Base-by-base conservation (phyloP, 2,797 vertebrate species). In the Scomberomorus guttatus region DNA sequence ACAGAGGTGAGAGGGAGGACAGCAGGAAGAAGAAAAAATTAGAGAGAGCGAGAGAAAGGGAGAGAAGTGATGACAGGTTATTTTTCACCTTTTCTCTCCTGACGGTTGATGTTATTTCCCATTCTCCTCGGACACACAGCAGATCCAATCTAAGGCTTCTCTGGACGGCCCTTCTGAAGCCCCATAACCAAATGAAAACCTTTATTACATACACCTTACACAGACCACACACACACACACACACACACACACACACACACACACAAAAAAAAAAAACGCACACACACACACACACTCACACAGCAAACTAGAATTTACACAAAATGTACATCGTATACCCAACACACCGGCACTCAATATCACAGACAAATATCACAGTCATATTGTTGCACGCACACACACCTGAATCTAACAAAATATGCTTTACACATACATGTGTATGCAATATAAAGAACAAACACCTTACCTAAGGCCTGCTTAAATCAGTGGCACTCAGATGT, bases 1-100 rank as follows among this genome's bases (percentile, higher is more conserved):
- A 58, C 63, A 85, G 72, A 88, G 86, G 80, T 87, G 82, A 89
- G 62, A 74, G 70, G 71, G 77, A 91, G 82, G 79, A 83, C 63
- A 75, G 65, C 42, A 12, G 37, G 37, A 37, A 27, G 24, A 80
- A 74, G 56, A 29, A 34, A 46, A 62, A 37, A 69, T 63, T 66
- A 72, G 66, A 73, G 74, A 74, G 48, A 84, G 80, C 54, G 20
- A 42, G 59, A 69, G 65, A 71, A 17, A 20, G 63, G 42, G 60
- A 70, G 71, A 80, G 85, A 95, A 93, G 93, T 95, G 95, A 95
- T 95, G 95, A 95, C 95, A 95, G 95, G 93, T 93, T 95, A 95
- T 95, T 95, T 96, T 96, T 95, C 95, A 95, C 94, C 92, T 91
- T 83, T 79, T 80, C 90, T 95, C 93, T 94, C 92, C 87, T 92